These are phyloP conservation scores for Brienomyrus brachyistius DNA, from an alignment of 2,113 vertebrate genomes.

Conservation along the genomic window DNA sequence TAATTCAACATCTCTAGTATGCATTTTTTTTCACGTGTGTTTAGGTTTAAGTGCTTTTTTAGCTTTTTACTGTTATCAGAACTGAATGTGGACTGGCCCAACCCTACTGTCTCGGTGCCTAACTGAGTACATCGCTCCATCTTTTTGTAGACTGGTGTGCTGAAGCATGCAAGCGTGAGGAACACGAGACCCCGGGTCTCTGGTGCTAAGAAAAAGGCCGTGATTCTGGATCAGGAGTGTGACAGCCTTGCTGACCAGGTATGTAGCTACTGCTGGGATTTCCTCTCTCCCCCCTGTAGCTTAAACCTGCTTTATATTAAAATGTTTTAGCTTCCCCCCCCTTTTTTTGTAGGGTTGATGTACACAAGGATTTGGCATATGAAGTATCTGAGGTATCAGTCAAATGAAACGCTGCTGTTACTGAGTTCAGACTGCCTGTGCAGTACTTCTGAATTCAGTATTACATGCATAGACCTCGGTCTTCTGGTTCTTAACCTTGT, in stretches of 20 bases:
- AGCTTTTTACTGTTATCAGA: too few species aligned
- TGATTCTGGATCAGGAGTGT: slow-evolving; percentile 37
- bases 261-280: slow-evolving; percentile 1
- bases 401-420: neutral
- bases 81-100: too few species aligned
- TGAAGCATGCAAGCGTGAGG: neutral
- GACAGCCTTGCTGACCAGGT: slow-evolving; percentile 40
- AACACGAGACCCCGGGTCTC: neutral
- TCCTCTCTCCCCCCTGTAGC: neutral
- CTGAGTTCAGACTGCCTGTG: neutral
- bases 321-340: neutral
- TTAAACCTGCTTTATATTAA: neutral
- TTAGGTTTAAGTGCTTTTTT: too few species aligned
- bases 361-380: neutral
- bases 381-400: neutral
- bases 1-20: too few species aligned
- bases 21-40: too few species aligned
- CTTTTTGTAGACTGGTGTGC: slow-evolving; percentile 18
- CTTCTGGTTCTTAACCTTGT: neutral
- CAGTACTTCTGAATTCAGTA: too few species aligned
- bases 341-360: neutral
- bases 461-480: too few species aligned
- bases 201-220: slow-evolving; percentile 18
- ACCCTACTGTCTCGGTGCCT: too few species aligned
- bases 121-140: neutral